phyloP scores from a whole-genome alignment of 2,113 vertebrate genomes.

The Eublepharis macularius region DNA sequence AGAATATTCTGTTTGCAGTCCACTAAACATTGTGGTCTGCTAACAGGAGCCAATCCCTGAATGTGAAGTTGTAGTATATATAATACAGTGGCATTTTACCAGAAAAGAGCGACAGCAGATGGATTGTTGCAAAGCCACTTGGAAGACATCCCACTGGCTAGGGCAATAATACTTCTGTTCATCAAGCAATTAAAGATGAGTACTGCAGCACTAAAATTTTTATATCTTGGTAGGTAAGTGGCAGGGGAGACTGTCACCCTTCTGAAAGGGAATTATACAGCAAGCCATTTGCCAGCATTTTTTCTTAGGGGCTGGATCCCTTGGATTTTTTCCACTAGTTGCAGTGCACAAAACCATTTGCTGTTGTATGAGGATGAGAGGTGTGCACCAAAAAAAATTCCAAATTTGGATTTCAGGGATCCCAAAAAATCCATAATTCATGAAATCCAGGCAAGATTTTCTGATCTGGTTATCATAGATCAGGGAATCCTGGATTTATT shows the following conservation, averaged over 20 bases:
- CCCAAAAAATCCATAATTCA: too few species aligned
- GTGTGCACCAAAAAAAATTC: too few species aligned
- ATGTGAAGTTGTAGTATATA: not conserved
- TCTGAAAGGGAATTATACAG: not conserved
- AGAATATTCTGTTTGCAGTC: not conserved
- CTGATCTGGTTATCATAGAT: too few species aligned
- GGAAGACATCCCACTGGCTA: not conserved
- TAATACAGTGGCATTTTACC: too few species aligned
- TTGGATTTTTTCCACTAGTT: too few species aligned
- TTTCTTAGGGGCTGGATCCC: not conserved
- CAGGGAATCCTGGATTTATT: too few species aligned
- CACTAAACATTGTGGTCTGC: not conserved
- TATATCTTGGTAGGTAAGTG: not conserved
- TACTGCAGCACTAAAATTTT: not conserved
- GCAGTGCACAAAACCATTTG: too few species aligned
- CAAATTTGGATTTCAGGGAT: too few species aligned
- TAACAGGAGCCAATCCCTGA: not conserved
- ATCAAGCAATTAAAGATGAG: not conserved
- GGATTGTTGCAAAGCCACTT: not conserved
- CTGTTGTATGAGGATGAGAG: too few species aligned
- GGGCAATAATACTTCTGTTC: not conserved
- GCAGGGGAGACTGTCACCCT: too few species aligned
- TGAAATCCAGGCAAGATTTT: too few species aligned
- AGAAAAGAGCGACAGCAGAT: not conserved
- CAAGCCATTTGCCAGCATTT: not conserved